Conservation (phyloP, 2,113 vertebrate genomes). For the Oryzias celebensis region DNA sequence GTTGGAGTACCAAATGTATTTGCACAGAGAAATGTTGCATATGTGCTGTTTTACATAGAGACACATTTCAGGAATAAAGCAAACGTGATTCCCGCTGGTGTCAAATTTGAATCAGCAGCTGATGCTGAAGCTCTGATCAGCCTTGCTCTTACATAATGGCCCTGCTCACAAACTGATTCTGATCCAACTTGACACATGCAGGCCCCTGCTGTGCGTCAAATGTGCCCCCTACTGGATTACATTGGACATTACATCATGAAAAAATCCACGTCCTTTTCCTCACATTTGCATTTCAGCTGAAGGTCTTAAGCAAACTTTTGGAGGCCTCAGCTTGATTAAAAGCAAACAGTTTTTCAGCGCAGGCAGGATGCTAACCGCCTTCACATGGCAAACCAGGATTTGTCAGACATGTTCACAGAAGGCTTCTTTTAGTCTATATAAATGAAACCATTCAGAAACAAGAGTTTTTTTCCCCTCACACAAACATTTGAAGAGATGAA, state of each 20-base stretch:
- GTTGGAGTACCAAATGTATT: constrained; percentile 71
- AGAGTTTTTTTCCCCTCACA: neutral
- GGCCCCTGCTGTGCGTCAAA: constrained; percentile 51
- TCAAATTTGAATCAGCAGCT: constrained; percentile 14
- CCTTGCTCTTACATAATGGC: constrained; percentile 31
- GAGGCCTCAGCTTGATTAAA: constrained; percentile 49
- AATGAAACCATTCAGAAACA: constrained; percentile 43
- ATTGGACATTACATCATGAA: neutral
- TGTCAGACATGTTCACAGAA: constrained; percentile 37
- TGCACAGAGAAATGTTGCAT: constrained; percentile 77
- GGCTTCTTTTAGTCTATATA: constrained; percentile 20
- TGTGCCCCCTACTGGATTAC: constrained; percentile 65
- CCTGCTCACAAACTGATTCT: constrained; percentile 8
- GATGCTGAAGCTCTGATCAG: neutral
- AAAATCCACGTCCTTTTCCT: neutral
- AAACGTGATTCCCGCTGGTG: constrained; percentile 34
- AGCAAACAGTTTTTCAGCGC: constrained; percentile 32
- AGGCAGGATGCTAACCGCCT: constrained; percentile 10
- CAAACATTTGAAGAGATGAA: constrained; percentile 21
- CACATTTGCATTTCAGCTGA: constrained; percentile 25
- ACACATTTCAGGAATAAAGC: constrained; percentile 73
- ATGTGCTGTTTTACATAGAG: constrained; percentile 76
- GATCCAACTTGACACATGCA: constrained; percentile 16
- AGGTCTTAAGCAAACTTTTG: constrained; percentile 37
- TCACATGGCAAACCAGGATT: constrained; percentile 33